Evolutionary conservation across 2,113 vertebrate genomes (phyloP).

Genomic region (Otolemur garnettii): DNA sequence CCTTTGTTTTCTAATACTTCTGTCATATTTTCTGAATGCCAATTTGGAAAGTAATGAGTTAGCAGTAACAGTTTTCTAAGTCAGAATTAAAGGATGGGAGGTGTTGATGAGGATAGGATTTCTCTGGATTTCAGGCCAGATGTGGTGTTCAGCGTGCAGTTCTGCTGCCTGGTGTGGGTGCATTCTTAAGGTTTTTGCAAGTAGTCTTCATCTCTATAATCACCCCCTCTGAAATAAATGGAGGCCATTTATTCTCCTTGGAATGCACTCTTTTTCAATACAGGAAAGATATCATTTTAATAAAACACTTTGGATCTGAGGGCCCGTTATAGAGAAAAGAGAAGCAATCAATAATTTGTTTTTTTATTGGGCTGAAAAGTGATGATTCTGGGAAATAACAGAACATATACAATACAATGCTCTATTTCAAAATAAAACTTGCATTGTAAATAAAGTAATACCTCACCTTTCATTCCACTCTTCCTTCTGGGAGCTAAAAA

Average conservation of each 20-base stretch:
- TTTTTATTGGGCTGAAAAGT: constrained; percentile 54
- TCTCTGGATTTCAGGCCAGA: neutral
- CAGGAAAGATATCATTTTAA: neutral
- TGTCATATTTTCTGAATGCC: neutral
- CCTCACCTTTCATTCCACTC: neutral
- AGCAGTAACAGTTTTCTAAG: neutral
- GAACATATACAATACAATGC: neutral
- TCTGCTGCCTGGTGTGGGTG: neutral
- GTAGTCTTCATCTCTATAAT: constrained; percentile 4
- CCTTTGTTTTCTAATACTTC: constrained; percentile 2
- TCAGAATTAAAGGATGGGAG: constrained; percentile 13
- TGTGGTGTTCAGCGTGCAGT: neutral
- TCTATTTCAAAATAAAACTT: constrained; percentile 67
- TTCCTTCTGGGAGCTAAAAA: constrained; percentile 50
- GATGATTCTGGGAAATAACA: constrained; percentile 48
- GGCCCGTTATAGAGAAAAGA: neutral
- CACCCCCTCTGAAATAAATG: neutral
- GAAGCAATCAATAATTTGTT: constrained; percentile 41
- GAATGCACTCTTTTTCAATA: constrained; percentile 25
- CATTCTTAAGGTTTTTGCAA: neutral
- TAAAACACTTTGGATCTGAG: constrained; percentile 27
- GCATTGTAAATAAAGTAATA: constrained; percentile 48
- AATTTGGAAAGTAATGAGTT: neutral
- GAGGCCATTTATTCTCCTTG: neutral
- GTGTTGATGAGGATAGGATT: neutral